Evolutionary conservation across 2,888 invertebrate species (phyloP).

Genomic region (Tenthredo mesomela): DNA sequence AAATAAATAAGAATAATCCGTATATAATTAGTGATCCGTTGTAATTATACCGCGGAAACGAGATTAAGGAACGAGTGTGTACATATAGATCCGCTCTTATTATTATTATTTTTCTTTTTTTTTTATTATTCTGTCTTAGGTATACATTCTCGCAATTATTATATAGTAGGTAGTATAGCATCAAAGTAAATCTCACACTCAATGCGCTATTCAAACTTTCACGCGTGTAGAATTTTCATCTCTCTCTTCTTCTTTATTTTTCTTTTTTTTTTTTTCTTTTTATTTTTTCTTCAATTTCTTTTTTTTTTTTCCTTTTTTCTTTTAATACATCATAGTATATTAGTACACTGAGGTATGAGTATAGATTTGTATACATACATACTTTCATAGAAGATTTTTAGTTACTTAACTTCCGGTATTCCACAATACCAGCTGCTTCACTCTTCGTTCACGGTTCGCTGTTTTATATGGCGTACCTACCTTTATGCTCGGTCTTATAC

Average conservation of each 20-base stretch:
- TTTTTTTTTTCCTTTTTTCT: neutral
- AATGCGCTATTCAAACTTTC: conserved; percentile 24
- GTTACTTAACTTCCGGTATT: conserved; percentile 45
- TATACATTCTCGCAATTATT: conserved; percentile 18
- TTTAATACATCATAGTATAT: neutral
- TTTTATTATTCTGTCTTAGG: neutral
- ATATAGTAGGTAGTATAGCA: no score
- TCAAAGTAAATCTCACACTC: conserved; percentile 31
- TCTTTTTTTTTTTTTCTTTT: neutral
- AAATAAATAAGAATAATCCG: neutral
- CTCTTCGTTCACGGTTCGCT: conserved; percentile 18
- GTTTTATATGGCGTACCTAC: conserved; percentile 16
- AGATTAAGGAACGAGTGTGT: conserved; percentile 10
- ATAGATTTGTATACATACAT: neutral
- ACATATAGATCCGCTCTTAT: neutral
- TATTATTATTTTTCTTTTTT: neutral
- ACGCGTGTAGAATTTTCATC: conserved; percentile 20
- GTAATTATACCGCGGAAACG: conserved; percentile 40
- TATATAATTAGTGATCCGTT: conserved; percentile 7
- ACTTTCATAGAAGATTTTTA: conserved; percentile 40
- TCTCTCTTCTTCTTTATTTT: neutral
- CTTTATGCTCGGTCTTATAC: neutral
- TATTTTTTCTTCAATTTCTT: neutral
- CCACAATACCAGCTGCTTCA: conserved; percentile 18
- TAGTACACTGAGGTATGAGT: neutral